A percentile compares a stretch with the other conserved stretches of the same genome.
These are phyloP conservation scores for Palythoa grandis DNA, from an alignment of 92 coral and sea anemone species.

Conservation along the genomic window DNA sequence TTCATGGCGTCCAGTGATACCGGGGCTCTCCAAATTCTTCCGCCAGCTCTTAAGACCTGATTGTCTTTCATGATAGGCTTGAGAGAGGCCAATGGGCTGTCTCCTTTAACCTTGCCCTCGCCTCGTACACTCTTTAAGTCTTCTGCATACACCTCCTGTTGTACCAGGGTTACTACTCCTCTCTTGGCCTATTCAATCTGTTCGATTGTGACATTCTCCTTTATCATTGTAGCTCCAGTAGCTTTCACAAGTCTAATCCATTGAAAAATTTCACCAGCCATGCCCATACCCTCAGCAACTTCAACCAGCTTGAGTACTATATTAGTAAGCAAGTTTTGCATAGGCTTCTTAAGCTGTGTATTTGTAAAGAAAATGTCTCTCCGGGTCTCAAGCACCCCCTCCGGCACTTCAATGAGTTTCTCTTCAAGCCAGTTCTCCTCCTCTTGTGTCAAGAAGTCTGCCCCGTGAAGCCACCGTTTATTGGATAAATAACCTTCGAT, in stretches of 20 bases:
- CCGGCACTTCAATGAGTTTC: not conserved
- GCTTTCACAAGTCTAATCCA: too few species aligned
- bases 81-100: conserved; percentile 28
- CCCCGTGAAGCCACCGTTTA: conserved; percentile 65
- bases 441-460: conserved; percentile 50
- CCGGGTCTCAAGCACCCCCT: too few species aligned
- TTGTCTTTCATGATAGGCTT: conserved; percentile 42
- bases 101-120: conserved; percentile 7
- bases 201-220: too few species aligned
- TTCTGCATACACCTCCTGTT: conserved; percentile 2
- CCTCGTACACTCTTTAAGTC: conserved; percentile 16
- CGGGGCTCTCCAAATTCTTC: conserved; percentile 53
- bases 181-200: too few species aligned
- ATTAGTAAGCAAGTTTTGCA: too few species aligned
- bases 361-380: too few species aligned
- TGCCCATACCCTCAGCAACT: too few species aligned
- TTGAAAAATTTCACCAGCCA: too few species aligned
- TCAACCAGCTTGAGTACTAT: too few species aligned
- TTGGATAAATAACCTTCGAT: conserved; percentile 46
- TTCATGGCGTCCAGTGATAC: conserved; percentile 49
- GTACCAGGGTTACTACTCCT: not conserved
- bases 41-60: conserved; percentile 46
- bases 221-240: too few species aligned
- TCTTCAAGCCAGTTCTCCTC: conserved; percentile 57
- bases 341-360: too few species aligned